Evolutionary conservation across 2,888 invertebrate species (phyloP).

Genomic region (Hyposoter dolosus): DNA sequence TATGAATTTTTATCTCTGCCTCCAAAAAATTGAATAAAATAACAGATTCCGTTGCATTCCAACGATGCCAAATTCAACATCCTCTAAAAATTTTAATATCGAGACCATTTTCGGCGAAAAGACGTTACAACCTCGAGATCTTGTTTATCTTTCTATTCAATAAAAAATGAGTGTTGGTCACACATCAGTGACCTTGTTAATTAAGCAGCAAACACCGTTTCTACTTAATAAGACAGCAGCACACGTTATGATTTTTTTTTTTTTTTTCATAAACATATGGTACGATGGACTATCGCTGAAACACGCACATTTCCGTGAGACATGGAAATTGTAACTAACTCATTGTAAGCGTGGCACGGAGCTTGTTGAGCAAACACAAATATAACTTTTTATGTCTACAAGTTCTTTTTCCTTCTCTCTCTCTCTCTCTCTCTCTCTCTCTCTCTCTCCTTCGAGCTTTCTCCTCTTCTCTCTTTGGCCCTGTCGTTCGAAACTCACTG

Average conservation of each 20-base stretch:
- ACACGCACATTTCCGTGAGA: constrained; percentile 22
- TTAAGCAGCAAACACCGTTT: background rate
- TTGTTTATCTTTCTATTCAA: background rate
- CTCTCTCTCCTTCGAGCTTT: background rate
- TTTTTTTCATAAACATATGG: background rate
- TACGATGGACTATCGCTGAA: background rate
- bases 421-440: background rate
- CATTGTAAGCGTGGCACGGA: constrained; percentile 6
- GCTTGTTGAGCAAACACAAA: constrained; percentile 15
- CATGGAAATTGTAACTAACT: background rate
- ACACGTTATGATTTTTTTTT: background rate
- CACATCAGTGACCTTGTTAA: background rate
- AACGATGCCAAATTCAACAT: no score
- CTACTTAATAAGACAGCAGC: background rate
- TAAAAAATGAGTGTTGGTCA: background rate
- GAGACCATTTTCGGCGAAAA: no score
- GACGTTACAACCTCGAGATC: no score
- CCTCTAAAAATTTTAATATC: no score
- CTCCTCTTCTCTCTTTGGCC: background rate
- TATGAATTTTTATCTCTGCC: no score
- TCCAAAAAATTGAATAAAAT: no score
- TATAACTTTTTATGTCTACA: background rate
- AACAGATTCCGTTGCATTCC: no score
- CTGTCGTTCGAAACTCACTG: background rate
- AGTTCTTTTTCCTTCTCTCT: background rate